phyloP scores from a whole-genome alignment of 92 coral and sea anemone genomes.

The Heliopora coerulea region DNA sequence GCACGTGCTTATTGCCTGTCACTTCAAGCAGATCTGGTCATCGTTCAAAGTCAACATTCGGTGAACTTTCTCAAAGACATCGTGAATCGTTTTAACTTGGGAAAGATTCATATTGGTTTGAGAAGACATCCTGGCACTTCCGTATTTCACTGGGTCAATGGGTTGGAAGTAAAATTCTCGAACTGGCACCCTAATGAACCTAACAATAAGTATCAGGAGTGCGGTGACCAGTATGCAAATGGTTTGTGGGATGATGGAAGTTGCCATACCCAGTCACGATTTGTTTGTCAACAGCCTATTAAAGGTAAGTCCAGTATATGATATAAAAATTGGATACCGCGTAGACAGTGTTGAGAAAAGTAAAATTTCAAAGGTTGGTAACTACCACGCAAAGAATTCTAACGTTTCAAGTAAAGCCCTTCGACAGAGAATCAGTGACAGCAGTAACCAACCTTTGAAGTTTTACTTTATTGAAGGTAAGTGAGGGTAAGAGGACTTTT shows the following conservation, averaged over 20 bases:
- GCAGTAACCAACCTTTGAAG: too few species aligned
- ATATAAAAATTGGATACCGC: too few species aligned
- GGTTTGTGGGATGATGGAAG: background rate
- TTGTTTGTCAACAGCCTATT: slow-evolving; percentile 22
- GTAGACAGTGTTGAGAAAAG: too few species aligned
- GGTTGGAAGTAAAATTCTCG: background rate
- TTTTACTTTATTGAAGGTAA: too few species aligned
- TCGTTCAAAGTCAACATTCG: background rate
- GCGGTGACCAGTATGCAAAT: background rate
- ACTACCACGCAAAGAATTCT: too few species aligned
- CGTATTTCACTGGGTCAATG: background rate
- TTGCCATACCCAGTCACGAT: background rate
- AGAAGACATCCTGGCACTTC: background rate
- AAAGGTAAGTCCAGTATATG: slow-evolving; percentile 11
- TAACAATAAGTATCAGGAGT: background rate
- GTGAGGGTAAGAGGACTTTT: too few species aligned
- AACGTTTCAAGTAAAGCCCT: too few species aligned
- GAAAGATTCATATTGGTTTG: background rate
- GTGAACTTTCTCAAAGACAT: background rate
- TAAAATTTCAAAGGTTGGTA: too few species aligned
- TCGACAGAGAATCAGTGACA: too few species aligned
- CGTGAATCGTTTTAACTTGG: background rate
- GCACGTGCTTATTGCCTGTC: background rate
- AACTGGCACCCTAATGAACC: slow-evolving; percentile 7
- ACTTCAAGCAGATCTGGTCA: background rate